These are phyloP conservation scores for Rhinoderma darwinii DNA, from an alignment of 2,113 vertebrate genomes.

Conservation along the genomic window DNA sequence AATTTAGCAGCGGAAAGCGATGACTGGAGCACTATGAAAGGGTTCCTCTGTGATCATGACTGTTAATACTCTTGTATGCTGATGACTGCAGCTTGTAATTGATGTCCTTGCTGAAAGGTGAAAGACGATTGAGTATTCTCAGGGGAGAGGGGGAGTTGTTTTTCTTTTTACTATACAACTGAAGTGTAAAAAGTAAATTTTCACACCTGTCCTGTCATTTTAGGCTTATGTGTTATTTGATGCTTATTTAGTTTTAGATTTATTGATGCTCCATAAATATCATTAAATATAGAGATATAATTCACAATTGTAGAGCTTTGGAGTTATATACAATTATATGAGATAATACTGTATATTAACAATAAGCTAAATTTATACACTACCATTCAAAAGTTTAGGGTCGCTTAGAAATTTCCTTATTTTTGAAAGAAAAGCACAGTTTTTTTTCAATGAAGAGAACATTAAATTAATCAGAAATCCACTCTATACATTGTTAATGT, in stretches of 20 bases:
- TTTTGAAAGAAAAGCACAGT: too few species aligned
- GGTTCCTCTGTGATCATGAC: not conserved
- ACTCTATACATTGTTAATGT: too few species aligned
- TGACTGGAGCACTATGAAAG: not conserved
- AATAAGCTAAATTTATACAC: too few species aligned
- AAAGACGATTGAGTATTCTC: not conserved
- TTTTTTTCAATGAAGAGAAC: too few species aligned
- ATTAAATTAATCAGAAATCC: too few species aligned
- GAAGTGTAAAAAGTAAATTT: slow-evolving; percentile 20
- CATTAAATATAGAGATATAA: not conserved
- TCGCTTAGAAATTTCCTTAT: too few species aligned
- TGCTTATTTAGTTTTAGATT: not conserved
- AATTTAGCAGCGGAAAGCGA: not conserved
- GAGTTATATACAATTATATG: not conserved
- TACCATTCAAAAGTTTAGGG: too few species aligned
- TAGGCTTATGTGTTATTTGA: not conserved
- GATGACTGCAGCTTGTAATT: slow-evolving; percentile 12
- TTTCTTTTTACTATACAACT: not conserved
- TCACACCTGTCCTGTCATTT: slow-evolving; percentile 10
- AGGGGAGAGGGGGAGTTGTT: not conserved
- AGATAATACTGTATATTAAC: not conserved
- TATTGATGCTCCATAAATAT: not conserved
- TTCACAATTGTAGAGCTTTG: not conserved
- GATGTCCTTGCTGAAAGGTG: slow-evolving; percentile 25
- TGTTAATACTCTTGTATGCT: slow-evolving; percentile 5